phyloP scores from a whole-genome alignment of 2,888 invertebrate species.

The Invenusta paracnida region DNA sequence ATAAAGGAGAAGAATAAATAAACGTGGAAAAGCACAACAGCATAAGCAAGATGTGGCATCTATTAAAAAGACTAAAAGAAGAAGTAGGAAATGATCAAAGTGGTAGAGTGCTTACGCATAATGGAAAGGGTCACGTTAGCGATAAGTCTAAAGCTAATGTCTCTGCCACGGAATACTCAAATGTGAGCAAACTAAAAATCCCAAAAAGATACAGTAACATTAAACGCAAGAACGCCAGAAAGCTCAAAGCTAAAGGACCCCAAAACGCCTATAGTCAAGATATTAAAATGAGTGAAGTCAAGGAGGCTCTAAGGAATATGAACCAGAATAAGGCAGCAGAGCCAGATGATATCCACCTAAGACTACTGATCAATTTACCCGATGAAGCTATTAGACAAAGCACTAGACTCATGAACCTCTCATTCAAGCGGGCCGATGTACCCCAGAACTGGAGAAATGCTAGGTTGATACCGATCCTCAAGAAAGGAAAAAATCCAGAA shows the following conservation, averaged over 20 bases:
- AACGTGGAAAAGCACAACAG: not conserved
- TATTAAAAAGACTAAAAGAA: not conserved
- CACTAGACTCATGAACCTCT: not conserved
- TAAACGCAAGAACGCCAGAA: not conserved
- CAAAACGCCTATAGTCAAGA: not conserved
- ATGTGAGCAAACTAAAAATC: not conserved
- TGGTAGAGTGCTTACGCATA: not conserved
- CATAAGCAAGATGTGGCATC: not conserved
- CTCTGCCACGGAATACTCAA: not conserved
- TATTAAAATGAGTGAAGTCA: not conserved
- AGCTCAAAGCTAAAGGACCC: not conserved
- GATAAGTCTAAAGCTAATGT: not conserved
- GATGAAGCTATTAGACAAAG: not conserved
- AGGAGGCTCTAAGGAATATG: not conserved
- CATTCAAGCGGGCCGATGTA: not conserved
- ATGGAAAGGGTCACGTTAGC: not conserved
- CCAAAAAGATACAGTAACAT: not conserved
- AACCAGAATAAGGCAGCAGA: not conserved
- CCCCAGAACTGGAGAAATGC: constrained; percentile 12
- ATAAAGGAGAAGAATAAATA: not conserved
- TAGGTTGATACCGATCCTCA: not conserved
- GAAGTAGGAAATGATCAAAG: not conserved
- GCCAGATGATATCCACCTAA: not conserved
- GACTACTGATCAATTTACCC: not conserved
- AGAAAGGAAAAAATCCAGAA: not conserved